phyloP scores from a whole-genome alignment of 2,888 invertebrate genomes.

The Epinotia bilunana region DNA sequence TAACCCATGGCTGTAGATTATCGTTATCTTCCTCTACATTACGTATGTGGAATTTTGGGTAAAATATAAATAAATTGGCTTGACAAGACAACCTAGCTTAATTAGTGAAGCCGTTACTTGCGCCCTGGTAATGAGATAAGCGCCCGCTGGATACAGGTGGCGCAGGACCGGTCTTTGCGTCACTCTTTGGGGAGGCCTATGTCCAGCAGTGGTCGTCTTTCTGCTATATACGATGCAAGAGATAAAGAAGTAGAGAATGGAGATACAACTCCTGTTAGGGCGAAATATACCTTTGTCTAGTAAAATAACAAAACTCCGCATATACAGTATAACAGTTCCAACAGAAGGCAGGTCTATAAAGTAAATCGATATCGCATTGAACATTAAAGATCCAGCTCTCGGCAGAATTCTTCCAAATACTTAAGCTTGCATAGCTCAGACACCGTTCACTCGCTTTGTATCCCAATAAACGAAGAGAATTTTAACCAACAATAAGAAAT shows the following conservation, averaged over 20 bases:
- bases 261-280: not conserved
- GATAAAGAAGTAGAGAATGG: not conserved
- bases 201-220: no score
- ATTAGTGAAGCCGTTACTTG: not conserved
- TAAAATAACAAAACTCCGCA: not conserved
- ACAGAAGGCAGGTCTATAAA: not conserved
- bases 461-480: constrained; percentile 1
- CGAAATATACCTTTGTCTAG: not conserved
- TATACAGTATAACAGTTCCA: not conserved
- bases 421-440: constrained; percentile 12
- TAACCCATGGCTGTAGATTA: not conserved
- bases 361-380: constrained; percentile 29
- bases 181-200: no score
- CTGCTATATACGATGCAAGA: no score
- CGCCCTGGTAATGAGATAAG: not conserved
- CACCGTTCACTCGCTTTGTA: constrained; percentile 3
- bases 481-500: not conserved
- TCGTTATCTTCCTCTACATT: not conserved
- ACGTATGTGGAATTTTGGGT: not conserved
- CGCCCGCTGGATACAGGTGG: no score
- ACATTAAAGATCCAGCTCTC: constrained; percentile 29
- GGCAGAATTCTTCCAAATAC: constrained; percentile 18
- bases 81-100: not conserved
- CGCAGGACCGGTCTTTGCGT: no score
- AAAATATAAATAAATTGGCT: not conserved